Conservation (phyloP, 1,140 invertebrate species). For the Cherax quadricarinatus region DNA sequence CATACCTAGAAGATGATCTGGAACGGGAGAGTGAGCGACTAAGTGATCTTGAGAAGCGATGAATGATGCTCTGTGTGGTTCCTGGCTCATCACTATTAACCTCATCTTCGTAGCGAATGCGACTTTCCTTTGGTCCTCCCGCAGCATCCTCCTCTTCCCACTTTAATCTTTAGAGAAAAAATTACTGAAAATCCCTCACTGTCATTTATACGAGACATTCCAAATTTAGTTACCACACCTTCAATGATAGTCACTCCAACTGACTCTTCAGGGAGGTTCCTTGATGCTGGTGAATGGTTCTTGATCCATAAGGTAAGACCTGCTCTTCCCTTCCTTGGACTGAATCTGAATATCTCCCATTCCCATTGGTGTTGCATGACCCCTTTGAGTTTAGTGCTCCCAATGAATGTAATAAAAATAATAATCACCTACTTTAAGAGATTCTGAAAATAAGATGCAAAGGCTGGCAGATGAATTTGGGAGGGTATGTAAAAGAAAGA, state of each 20-base stretch:
- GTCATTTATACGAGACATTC: not conserved
- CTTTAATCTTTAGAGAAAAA: constrained; percentile 46
- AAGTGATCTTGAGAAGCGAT: constrained; percentile 63
- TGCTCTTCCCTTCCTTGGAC: too few species aligned
- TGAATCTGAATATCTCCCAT: too few species aligned
- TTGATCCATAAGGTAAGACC: too few species aligned
- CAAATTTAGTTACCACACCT: not conserved
- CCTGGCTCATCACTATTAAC: constrained; percentile 52
- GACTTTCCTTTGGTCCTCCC: constrained; percentile 54
- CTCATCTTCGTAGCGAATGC: constrained; percentile 71
- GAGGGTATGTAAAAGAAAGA: too few species aligned
- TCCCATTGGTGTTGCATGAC: too few species aligned
- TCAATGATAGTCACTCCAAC: not conserved
- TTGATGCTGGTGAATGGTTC: not conserved
- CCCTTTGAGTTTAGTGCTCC: too few species aligned
- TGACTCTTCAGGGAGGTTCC: too few species aligned
- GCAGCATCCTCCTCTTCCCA: constrained; percentile 70
- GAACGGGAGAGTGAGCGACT: constrained; percentile 70
- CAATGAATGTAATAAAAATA: too few species aligned
- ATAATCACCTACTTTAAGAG: too few species aligned
- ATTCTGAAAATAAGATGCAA: too few species aligned
- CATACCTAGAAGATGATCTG: constrained; percentile 15
- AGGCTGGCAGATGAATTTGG: too few species aligned
- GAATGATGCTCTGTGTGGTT: constrained; percentile 48
- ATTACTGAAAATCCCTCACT: too few species aligned